These are phyloP conservation scores for Cathartes aura DNA, from an alignment of 2,113 vertebrate species.

Conservation along the genomic window DNA sequence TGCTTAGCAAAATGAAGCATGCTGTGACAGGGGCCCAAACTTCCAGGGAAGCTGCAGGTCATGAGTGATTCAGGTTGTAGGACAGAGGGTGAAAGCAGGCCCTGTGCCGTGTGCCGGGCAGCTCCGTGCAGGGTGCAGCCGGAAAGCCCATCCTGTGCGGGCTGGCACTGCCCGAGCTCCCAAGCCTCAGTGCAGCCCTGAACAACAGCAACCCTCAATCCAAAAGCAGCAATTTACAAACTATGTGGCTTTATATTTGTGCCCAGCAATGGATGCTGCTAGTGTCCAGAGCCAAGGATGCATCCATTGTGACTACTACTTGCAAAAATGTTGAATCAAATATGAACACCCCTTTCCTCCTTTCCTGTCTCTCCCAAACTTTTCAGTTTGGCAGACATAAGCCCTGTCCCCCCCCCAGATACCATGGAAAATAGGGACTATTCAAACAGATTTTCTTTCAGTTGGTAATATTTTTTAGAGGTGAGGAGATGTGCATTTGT, in stretches of 20 bases:
- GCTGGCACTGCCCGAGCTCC: neutral
- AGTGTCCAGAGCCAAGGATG: neutral
- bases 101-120: neutral
- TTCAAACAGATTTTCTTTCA: neutral
- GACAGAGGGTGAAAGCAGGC: neutral
- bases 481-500: neutral
- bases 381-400: neutral
- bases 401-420: rapidly evolving
- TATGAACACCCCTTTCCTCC: neutral
- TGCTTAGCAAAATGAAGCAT: neutral
- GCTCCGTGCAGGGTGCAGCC: neutral
- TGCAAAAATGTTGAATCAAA: neutral
- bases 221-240: neutral
- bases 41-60: neutral
- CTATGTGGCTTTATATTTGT: rapidly evolving
- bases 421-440: neutral
- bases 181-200: neutral
- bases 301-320: neutral
- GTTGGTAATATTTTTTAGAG: neutral
- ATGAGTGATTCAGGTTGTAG: neutral
- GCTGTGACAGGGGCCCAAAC: neutral
- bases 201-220: neutral
- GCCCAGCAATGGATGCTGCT: neutral
- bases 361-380: neutral
- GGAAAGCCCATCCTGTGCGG: rapidly evolving